Evolutionary conservation across 2,113 vertebrate species (phyloP).

Genomic region (Micronisus gabar): DNA sequence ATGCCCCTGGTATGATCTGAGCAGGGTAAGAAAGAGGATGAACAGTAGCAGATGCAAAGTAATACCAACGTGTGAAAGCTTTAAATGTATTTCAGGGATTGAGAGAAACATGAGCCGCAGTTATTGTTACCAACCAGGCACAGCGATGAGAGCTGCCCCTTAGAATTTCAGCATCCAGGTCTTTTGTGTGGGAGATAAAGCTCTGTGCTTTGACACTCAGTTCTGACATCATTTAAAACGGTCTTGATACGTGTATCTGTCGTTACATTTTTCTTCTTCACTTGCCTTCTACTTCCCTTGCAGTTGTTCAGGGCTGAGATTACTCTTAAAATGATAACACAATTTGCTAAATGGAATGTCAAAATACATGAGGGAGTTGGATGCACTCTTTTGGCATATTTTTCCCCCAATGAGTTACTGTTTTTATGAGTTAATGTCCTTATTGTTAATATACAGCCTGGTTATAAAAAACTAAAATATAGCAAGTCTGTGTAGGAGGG

Average conservation of each 20-base stretch:
- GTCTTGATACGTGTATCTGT: neutral
- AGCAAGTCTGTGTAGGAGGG: neutral
- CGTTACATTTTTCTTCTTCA: neutral
- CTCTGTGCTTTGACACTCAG: neutral
- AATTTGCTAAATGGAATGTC: conserved; percentile 26
- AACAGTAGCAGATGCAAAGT: neutral
- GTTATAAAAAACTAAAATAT: neutral
- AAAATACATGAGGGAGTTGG: neutral
- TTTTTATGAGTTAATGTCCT: conserved; percentile 20
- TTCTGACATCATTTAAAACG: neutral
- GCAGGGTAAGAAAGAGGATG: neutral
- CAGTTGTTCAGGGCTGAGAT: neutral
- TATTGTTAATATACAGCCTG: neutral
- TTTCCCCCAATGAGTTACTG: neutral
- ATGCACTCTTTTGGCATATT: neutral
- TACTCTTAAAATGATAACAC: neutral
- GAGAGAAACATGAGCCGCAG: neutral
- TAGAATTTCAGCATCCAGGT: neutral
- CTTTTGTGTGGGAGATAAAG: neutral
- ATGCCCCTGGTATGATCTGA: neutral
- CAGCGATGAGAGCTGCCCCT: neutral
- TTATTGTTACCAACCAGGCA: neutral
- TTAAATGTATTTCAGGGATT: neutral
- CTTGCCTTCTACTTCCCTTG: neutral
- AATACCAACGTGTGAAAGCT: neutral